Base-by-base conservation (phyloP, 2,888 invertebrate genomes). In the Hydrotaea cyrtoneurina region DNA sequence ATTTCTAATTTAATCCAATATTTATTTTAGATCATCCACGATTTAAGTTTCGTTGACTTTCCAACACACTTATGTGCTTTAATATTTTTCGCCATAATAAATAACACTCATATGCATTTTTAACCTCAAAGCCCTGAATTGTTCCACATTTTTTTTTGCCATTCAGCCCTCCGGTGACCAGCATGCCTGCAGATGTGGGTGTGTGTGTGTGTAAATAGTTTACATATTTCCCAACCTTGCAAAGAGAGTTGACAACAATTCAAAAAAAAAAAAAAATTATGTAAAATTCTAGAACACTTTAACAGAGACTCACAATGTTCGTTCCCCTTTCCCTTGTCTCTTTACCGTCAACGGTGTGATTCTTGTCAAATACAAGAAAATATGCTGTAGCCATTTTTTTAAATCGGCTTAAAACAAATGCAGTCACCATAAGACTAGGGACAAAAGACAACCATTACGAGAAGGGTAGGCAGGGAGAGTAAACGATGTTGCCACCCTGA, bases 301-400 rank as follows among this genome's bases (percentile, higher is more conserved):
- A 15, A 23, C 23, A 21, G 5, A 31, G 62, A 62, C 13, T 62
- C n/a, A 15, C 62, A 26, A 15, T 50, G 31, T 17, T n/a, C 39
- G 11, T 39, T 31, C 7, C 62, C 17, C 31, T 15, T 23, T 1
- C 62, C 31, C 21, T n/a, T 7, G 19, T 17, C 66, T 21, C 66
- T 46, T 46, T 43, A 39, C 17, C 19, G 15, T 39, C 19, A 31
- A 46, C 43, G 39, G 39, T 46, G 43, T 69, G 59, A 81, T 79
- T 79, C 81, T 76, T 85, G 84, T 85, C 81, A 85, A 79, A 85
- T 62, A 79, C 81, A 78, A 62, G 64, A 26, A 73, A 73, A 78
- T 78, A 73, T 81, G 74, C 78, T 81, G 84, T 76, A 81, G 81
- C 76, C 50, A 76, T 19, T 79, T 81, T 84, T 83, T 79, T 78